A percentile compares a stretch with the other conserved stretches of the same genome.
These are phyloP conservation scores for Drosophila tanythrix DNA, from an alignment of 2,888 invertebrate species.

Conservation along the genomic window DNA sequence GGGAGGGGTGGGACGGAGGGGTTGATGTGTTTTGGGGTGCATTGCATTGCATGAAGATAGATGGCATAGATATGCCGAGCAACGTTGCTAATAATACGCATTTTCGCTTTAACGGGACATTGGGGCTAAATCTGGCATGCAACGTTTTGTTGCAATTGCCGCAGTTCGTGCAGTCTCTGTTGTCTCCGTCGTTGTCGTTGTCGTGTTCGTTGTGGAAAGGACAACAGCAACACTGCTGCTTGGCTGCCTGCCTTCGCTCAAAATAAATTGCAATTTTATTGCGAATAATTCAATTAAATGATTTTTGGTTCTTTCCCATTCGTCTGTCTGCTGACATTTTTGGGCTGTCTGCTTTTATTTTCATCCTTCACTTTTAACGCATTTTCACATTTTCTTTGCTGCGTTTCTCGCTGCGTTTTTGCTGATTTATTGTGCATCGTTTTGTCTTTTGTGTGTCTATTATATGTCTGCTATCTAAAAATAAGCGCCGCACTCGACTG, in stretches of 20 bases:
- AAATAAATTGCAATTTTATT: slow-evolving; percentile 71
- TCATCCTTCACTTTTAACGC: slow-evolving; percentile 24
- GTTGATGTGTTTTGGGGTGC: slow-evolving; percentile 1
- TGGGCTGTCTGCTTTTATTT: slow-evolving; percentile 11
- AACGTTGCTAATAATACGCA: slow-evolving; percentile 63
- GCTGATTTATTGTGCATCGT: slow-evolving; percentile 63
- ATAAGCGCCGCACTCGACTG: slow-evolving; percentile 60
- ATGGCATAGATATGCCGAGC: slow-evolving; percentile 59
- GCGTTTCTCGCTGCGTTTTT: slow-evolving; percentile 24
- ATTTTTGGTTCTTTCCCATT: slow-evolving; percentile 50
- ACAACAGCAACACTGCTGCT: slow-evolving; percentile 20
- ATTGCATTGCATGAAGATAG: slow-evolving; percentile 46
- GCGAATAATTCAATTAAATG: slow-evolving; percentile 71
- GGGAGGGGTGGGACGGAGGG: neutral
- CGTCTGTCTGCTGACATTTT: slow-evolving; percentile 31
- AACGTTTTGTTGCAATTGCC: slow-evolving; percentile 21
- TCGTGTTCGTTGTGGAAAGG: slow-evolving; percentile 45
- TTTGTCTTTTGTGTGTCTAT: slow-evolving; percentile 46
- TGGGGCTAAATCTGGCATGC: slow-evolving; percentile 65
- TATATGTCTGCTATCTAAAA: slow-evolving; percentile 64
- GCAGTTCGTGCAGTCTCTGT: slow-evolving; percentile 58
- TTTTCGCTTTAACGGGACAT: slow-evolving; percentile 66
- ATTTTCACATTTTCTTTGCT: slow-evolving; percentile 16
- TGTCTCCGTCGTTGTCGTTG: slow-evolving; percentile 29
- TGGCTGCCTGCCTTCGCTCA: slow-evolving; percentile 19